Evolutionary conservation across 2,888 invertebrate species (phyloP).

Genomic region (Cybosia mesomella): DNA sequence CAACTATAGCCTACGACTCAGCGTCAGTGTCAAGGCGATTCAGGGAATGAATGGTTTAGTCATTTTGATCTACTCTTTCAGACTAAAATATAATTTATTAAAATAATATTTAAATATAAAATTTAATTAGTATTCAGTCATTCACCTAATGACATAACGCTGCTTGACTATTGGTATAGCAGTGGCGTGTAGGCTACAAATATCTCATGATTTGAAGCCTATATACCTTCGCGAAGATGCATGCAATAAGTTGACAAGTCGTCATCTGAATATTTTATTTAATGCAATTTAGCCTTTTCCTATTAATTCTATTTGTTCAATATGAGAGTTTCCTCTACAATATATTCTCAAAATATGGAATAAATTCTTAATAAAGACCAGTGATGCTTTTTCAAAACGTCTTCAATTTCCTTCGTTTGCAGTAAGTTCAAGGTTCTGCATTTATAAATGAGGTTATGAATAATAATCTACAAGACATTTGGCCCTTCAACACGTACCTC

Average conservation of each 20-base stretch:
- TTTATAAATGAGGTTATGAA: slow-evolving; percentile 17
- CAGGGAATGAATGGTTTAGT: not conserved
- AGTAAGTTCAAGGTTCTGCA: slow-evolving; percentile 6
- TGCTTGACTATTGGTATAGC: too few relatives aligned
- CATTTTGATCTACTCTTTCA: not conserved
- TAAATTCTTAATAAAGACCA: not conserved
- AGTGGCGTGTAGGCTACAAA: too few relatives aligned
- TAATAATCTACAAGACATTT: slow-evolving; percentile 33
- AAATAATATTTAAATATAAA: too few relatives aligned
- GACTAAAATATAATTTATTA: too few relatives aligned
- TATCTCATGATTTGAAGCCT: too few relatives aligned
- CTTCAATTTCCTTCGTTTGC: slow-evolving; percentile 17
- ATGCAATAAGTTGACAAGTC: too few relatives aligned
- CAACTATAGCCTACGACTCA: too few relatives aligned
- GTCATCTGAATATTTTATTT: too few relatives aligned
- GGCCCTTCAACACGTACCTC: not conserved
- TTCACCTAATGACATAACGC: too few relatives aligned
- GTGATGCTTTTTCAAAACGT: slow-evolving; percentile 10
- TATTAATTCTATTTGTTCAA: not conserved
- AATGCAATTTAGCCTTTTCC: not conserved
- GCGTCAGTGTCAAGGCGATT: too few relatives aligned
- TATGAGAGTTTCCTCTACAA: not conserved
- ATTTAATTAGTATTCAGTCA: too few relatives aligned
- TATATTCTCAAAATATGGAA: not conserved
- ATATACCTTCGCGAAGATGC: too few relatives aligned